Conservation (phyloP, 2,113 vertebrate genomes). For the Tragelaphus buxtoni region DNA sequence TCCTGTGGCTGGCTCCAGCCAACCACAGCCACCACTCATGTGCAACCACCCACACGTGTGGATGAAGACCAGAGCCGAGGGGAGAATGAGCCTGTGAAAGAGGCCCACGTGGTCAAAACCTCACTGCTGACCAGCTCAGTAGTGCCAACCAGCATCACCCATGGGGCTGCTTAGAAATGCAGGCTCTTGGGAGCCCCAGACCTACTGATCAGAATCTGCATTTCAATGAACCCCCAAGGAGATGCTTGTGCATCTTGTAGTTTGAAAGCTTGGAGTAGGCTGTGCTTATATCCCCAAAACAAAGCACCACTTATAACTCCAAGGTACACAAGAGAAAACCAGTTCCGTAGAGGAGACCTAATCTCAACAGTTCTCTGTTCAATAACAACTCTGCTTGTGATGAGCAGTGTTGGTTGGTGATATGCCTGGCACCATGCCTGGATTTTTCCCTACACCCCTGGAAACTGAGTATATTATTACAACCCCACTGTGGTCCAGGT, state of each 20-base stretch:
- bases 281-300: neutral
- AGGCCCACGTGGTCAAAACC: neutral
- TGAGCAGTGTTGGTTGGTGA: fast-evolving
- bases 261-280: neutral
- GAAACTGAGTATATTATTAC: neutral
- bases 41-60: neutral
- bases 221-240: neutral
- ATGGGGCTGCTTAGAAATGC: neutral
- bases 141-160: neutral
- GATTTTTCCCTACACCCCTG: too few species aligned
- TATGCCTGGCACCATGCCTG: neutral
- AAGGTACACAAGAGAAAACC: neutral
- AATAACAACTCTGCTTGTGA: neutral
- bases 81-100: neutral
- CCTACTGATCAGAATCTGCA: neutral
- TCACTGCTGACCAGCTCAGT: neutral
- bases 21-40: neutral
- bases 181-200: neutral
- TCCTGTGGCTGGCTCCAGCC: neutral
- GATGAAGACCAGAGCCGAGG: neutral
- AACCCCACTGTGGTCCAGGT: too few species aligned
- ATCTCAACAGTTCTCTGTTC: neutral
- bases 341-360: neutral
- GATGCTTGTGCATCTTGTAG: neutral
- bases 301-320: neutral